Evolutionary conservation across 2,888 invertebrate genomes (phyloP), one percentile per base, ranked within the genome.

Genomic region (Barypeithes pellucidus): DNA sequence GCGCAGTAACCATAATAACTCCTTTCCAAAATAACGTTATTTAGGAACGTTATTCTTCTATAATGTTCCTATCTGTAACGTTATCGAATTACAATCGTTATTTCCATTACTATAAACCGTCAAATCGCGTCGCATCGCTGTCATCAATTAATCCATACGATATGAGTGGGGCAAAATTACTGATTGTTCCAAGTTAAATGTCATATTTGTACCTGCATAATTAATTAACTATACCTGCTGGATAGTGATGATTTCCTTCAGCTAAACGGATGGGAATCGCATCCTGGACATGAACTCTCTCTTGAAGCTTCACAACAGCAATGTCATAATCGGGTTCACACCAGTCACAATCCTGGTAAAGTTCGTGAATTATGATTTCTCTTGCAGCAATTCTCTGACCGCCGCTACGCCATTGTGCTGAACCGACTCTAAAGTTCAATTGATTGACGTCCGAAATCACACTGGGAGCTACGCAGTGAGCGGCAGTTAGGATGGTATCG

Each of bases 401-500:
- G 14, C 69, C 69, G 24, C 24, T 47, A 18, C 52, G 24, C 45
- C 57, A 54, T 24, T 43, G 41, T 11, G 71, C 29, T 11, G 71
- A 71, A 54, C 75, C 75, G 54, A 59, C 57, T 14, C 75, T 60
- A 39, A 71, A 39, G 18, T 52, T 43, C 18, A 75, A 61, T 29
- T 39, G 36, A 0, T 41, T 14, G 18, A 62, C 24, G 29, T 65
- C 29, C 41, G 52, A 14, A n/a, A 69, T 61, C 0, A 60, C 68
- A 52, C 59, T 62, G 9, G 60, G 50, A 18, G 18, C 59, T 24
- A 73, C 81, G 68, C 89, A 89, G 73, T 89, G 89, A 0, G 88
- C 89, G 3, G 89, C 88, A 0, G 88, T 88, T 20, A 89, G 77
- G 24, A 88, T 80, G 86, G 87, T 88, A 0, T 84, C 76, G 11